phyloP scores from a whole-genome alignment of 2,888 invertebrate genomes.

The Emmelina monodactyla region DNA sequence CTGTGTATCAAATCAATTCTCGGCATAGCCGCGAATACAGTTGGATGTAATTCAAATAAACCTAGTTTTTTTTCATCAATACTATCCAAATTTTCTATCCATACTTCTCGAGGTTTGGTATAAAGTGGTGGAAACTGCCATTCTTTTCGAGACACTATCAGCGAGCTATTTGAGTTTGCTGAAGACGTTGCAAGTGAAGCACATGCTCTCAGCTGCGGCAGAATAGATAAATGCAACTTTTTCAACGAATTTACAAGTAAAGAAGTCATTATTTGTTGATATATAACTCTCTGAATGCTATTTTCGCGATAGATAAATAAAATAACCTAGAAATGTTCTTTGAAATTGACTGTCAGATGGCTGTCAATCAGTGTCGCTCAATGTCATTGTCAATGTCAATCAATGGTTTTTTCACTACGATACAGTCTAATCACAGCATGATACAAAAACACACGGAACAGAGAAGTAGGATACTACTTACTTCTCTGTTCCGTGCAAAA shows the following conservation, averaged over 20 bases:
- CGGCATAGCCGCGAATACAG: conserved; percentile 82
- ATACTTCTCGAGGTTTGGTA: conserved; percentile 76
- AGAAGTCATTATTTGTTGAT: conserved; percentile 29
- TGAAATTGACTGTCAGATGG: too few species aligned
- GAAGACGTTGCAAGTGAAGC: conserved; percentile 25
- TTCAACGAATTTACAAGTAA: conserved; percentile 41
- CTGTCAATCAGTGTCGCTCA: too few species aligned
- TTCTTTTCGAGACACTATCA: conserved; percentile 43
- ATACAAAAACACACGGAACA: too few species aligned
- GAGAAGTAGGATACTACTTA: too few species aligned
- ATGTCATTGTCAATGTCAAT: too few species aligned
- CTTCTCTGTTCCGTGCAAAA: too few species aligned
- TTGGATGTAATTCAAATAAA: conserved; percentile 88
- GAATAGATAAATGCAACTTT: conserved; percentile 33
- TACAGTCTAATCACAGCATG: too few species aligned
- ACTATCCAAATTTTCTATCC: conserved; percentile 85
- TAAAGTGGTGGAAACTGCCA: conserved; percentile 62
- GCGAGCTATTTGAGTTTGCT: conserved; percentile 16
- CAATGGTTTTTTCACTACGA: too few species aligned
- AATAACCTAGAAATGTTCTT: too few species aligned
- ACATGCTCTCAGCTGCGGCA: conserved; percentile 30
- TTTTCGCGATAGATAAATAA: too few species aligned
- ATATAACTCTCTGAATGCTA: conserved; percentile 1
- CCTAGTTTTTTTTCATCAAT: conserved; percentile 81
- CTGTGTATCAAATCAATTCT: conserved; percentile 86